Base-by-base conservation (phyloP, 2,888 invertebrate species). In the Drosophila longiperda region DNA sequence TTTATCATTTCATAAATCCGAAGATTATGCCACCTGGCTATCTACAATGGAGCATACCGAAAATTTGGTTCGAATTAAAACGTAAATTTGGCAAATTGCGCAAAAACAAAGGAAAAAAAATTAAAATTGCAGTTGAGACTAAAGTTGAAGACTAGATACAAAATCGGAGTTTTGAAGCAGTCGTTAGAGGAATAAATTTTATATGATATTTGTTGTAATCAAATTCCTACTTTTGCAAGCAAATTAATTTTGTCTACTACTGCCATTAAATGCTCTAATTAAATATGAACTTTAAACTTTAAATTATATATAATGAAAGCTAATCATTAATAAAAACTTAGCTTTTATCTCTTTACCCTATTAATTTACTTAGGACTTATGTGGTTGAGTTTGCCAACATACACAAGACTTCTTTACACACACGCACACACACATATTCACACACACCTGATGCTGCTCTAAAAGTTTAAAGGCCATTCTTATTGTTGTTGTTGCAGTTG, bases 391-490 rank as follows among this genome's bases (percentile, higher is more conserved):
- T 70, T 34, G 45, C n/a, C 26, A 40, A 63, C 62, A 50, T 40
- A 36, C 34, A 40, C 60, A 69, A 20, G 12, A 7, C 7, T 12
- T 12, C 12, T 45, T 20, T 7, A 23, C 58, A 54, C 45, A 58
- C 67, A 53, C 45, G 53, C 32, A 40, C 34, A 23, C 34, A 42
- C 33, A 7, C n/a, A 3, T n/a, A n/a, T n/a, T n/a, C 7, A 32
- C 26, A n/a, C 26, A 71, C 73, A 80, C 80, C 70, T 79, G 73
- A 23, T 60, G 67, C 45, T 38, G 26, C 59, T 40, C 52, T 26
- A 23, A 66, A 80, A 75, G 42, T 80, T 80, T 73, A 69, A 54
- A 64, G 65, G 55, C 70, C 82, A 66, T 77, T 77, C 48, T 53
- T 23, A 63, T 55, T 66, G 29, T 54, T 23, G 73, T 45, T 57